Percentiles rank a stretch among this genome's conserved stretches.
These are phyloP conservation scores for Corapipo altera DNA, from an alignment of 2,113 vertebrate species.

Conservation along the genomic window DNA sequence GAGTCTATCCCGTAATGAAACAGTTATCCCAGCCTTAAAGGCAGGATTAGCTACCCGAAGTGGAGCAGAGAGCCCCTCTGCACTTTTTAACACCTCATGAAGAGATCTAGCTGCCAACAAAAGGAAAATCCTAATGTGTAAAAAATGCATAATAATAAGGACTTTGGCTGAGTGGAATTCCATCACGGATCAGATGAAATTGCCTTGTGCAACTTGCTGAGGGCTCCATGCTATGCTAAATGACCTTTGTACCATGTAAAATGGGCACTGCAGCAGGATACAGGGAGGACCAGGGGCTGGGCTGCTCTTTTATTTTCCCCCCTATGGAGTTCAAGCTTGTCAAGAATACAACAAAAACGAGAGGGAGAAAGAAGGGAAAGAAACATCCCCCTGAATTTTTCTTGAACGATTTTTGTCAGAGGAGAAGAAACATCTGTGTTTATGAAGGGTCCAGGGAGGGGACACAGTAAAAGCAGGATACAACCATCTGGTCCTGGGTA, in stretches of 20 bases:
- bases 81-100: constrained; percentile 67
- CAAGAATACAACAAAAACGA: constrained; percentile 40
- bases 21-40: constrained; percentile 63
- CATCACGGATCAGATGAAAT: constrained; percentile 68
- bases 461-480: not conserved
- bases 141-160: constrained; percentile 71
- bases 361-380: constrained; percentile 20
- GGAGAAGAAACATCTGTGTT: constrained; percentile 50
- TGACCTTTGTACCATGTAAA: constrained; percentile 63
- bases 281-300: not conserved
- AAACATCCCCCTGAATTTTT: constrained; percentile 37
- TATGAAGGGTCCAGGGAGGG: not conserved
- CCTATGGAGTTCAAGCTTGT: constrained; percentile 51
- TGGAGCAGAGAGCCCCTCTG: constrained; percentile 55
- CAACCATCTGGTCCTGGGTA: accelerated
- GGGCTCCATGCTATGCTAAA: constrained; percentile 59
- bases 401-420: constrained; percentile 44
- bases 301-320: constrained; percentile 55
- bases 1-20: constrained; percentile 28
- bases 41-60: constrained; percentile 65
- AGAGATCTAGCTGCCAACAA: constrained; percentile 66
- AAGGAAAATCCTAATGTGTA: constrained; percentile 71
- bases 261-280: constrained; percentile 56
- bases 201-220: constrained; percentile 57
- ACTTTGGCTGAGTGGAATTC: constrained; percentile 67